Conservation (phyloP, 2,888 invertebrate genomes). For the Diogma glabrata region DNA sequence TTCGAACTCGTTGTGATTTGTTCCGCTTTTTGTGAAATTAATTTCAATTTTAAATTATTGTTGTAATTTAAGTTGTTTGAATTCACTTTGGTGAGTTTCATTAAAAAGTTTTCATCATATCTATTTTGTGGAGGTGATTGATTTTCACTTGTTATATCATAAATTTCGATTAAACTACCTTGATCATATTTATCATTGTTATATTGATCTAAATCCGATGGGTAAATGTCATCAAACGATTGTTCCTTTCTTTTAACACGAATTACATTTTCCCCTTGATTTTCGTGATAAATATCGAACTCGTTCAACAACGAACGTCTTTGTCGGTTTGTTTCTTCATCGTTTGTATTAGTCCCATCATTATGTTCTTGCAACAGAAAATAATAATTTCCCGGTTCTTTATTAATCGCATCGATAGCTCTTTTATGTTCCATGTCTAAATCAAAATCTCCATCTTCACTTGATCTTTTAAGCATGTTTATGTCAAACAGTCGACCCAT, state of each 20-base stretch:
- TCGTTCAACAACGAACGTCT: neutral
- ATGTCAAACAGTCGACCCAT: conserved; percentile 59
- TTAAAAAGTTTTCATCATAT: neutral
- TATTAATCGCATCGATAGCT: conserved; percentile 34
- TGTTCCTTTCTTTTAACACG: neutral
- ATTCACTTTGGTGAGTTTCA: conserved; percentile 3
- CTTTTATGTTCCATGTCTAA: conserved; percentile 46
- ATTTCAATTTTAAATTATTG: too few relatives aligned
- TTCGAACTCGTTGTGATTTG: neutral
- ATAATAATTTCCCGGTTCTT: conserved; percentile 8
- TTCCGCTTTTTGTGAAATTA: neutral
- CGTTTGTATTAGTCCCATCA: neutral
- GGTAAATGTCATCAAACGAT: neutral
- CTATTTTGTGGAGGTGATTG: neutral
- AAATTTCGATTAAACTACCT: conserved; percentile 11
- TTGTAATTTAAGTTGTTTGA: too few relatives aligned
- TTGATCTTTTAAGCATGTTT: conserved; percentile 33
- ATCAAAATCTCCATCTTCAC: conserved; percentile 28
- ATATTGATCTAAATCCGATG: neutral
- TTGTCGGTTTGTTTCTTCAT: neutral
- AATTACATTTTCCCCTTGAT: neutral
- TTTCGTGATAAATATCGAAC: conserved; percentile 5
- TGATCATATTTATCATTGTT: conserved; percentile 8
- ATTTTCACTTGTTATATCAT: neutral
- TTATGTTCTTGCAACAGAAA: neutral